phyloP scores from a whole-genome alignment of 1,140 invertebrate species.

The Drosophila burlai region DNA sequence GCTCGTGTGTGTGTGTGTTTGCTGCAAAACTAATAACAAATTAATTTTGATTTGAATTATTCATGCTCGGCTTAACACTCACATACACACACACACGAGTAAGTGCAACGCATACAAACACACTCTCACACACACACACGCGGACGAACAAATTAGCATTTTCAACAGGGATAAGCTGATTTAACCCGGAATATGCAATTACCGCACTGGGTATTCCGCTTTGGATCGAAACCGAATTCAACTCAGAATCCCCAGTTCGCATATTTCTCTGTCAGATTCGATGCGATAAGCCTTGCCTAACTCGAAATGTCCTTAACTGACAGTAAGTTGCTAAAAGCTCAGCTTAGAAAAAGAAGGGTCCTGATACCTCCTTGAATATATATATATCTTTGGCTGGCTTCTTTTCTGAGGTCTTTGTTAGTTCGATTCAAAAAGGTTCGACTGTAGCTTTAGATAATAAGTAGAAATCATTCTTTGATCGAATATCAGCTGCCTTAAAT shows the following conservation, averaged over 20 bases:
- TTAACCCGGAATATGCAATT: constrained; percentile 63
- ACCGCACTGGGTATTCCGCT: constrained; percentile 29
- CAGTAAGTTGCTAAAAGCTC: not conserved
- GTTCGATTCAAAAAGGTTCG: not conserved
- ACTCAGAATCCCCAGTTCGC: constrained; percentile 1
- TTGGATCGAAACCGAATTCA: constrained; percentile 17
- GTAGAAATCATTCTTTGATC: constrained; percentile 11
- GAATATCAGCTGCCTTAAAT: constrained; percentile 17
- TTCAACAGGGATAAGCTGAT: constrained; percentile 57
- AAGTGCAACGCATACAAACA: constrained; percentile 16
- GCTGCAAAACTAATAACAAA: constrained; percentile 75
- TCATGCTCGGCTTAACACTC: constrained; percentile 59
- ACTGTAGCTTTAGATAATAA: not conserved
- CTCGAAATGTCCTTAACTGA: not conserved
- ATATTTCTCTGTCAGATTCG: not conserved
- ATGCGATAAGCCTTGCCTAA: not conserved
- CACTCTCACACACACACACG: not conserved
- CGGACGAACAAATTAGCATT: constrained; percentile 56
- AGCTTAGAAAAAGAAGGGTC: not conserved
- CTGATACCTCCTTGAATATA: not conserved
- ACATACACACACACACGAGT: constrained; percentile 8
- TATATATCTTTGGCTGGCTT: not conserved
- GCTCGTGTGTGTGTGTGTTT: constrained; percentile 29
- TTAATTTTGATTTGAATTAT: constrained; percentile 79
- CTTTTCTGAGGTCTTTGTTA: not conserved